Conservation (phyloP, 2,888 invertebrate species). For the Phaonia tiefii region DNA sequence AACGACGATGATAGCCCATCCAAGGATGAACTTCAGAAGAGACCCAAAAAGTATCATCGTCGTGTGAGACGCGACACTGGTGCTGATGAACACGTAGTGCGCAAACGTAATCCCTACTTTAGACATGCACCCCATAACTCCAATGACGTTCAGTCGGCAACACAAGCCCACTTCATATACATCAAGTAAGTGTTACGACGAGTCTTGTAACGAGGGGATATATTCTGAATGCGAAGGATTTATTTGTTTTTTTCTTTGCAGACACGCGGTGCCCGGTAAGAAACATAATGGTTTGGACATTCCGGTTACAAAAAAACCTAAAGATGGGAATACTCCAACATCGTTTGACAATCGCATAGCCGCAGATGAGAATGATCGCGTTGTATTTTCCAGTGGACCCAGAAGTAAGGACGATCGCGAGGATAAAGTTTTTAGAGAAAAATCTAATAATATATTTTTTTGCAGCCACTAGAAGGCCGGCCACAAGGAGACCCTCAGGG, state of each 20-base stretch:
- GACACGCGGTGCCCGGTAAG: constrained; percentile 63
- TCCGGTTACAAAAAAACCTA: constrained; percentile 10
- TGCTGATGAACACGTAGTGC: constrained; percentile 44
- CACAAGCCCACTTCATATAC: constrained; percentile 48
- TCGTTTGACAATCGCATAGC: constrained; percentile 66
- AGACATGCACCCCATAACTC: constrained; percentile 41
- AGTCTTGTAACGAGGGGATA: background rate
- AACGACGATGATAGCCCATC: constrained; percentile 46
- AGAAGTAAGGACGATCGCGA: constrained; percentile 27
- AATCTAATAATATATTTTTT: background rate
- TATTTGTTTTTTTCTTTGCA: constrained; percentile 31
- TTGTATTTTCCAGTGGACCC: constrained; percentile 66
- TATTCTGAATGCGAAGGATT: background rate
- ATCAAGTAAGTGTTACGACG: constrained; percentile 52
- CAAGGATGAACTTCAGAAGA: constrained; percentile 71
- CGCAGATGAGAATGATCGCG: constrained; percentile 69
- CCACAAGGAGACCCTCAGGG: constrained; percentile 37
- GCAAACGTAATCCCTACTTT: constrained; percentile 67
- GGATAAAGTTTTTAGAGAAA: background rate
- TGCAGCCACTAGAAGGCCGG: constrained; percentile 43
- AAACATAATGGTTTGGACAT: constrained; percentile 65
- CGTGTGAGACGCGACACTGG: constrained; percentile 72
- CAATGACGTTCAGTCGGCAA: constrained; percentile 10
- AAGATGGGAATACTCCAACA: background rate
- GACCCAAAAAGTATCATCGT: constrained; percentile 75